Evolutionary conservation across 2,113 vertebrate genomes (phyloP), one percentile per base, ranked within the genome.

Genomic region (Eurypyga helias): DNA sequence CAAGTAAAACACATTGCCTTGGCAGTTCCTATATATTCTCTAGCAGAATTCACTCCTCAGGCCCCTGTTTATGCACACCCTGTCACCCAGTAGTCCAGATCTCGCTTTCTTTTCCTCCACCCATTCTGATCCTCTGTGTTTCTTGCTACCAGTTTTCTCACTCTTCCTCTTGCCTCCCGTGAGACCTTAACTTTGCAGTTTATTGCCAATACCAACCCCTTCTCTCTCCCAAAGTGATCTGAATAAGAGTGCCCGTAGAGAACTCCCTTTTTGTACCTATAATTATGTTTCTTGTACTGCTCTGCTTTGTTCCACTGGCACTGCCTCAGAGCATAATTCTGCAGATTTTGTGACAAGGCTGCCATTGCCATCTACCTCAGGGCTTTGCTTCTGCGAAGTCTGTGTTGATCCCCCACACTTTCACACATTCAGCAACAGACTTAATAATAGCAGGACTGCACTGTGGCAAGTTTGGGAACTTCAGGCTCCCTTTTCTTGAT

Each of bases 381-480:
- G 81, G 61, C 57, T 93, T 78, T 95, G 87, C 89, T 92, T 93
- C 89, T 89, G 73, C 3, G 1, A 51, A 67, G 95, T 89, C 70
- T 81, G 33, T 89, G 46, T 87, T 51, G 69, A 95, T 90, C 93
- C 72, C 86, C 55, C 94, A 87, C 94, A 48, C 48, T 94, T 96
- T 92, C 94, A 94, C 87, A 89, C 89, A 2, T 96, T 95, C 48
- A 36, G 61, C 69, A 89, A 48, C 72, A 96, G 61, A 64, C 69
- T 96, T 95, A 95, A 94, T 96, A 96, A 96, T 95, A 97, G 93
- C 89, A 96, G 87, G 79, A 28, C 83, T 69, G 85, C 85, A 49
- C 13, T 88, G 79, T 83, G 83, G 71, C 75, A 88, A 89, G 60
- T 71, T 46, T 73, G 49, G 51, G 36, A 92, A 87, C 83, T 89